Base-by-base conservation (phyloP, 2,888 invertebrate genomes). In the Eupelmus urozonus region DNA sequence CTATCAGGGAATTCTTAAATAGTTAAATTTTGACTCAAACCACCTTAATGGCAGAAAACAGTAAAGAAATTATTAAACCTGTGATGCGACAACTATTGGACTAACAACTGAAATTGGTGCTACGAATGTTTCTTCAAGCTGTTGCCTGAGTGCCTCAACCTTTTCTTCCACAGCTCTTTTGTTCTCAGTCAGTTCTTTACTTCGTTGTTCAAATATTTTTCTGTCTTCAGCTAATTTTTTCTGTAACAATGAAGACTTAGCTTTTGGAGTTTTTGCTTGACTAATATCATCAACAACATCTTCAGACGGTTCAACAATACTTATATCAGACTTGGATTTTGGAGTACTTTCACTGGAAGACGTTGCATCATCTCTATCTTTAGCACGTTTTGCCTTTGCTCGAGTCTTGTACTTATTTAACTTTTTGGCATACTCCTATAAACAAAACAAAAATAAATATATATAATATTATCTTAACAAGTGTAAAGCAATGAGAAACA, bases 101-200 rank as follows among this genome's bases (percentile, higher is more conserved):
- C 80, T 86, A 49, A 87, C 78, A 20, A 86, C 83, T 9, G 85
- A 79, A 34, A 85, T 83, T 23, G 87, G 83, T 13, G 86, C 83
- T 1, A 85, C 80, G 80, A 89, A 88, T 70, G 87, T 87, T 75
- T 91, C 91, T 78, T 91, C 90, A 42, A 92, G 85, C 80, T 92
- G 91, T 70, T 89, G 88, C 34, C 89, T 88, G 27, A 92, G 87
- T 53, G 89, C 90, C 80, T 90, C 88, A 3, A 92, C 90, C 83
- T 90, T 90, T 80, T 89, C 90, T 79, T 90, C 90, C 1, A 90
- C 88, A 1, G 86, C 90, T 5, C 88, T 86, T 82, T 90, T 89
- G 42, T 84, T 89, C 76, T 90, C 90, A 13, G 85, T 88, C 65
- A 88, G 82, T 81, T 90, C 88, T 81, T 88, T 90, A 70, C 85